phyloP scores from a whole-genome alignment of 2,797 vertebrate species.

The Otolemur crassicaudatus region DNA sequence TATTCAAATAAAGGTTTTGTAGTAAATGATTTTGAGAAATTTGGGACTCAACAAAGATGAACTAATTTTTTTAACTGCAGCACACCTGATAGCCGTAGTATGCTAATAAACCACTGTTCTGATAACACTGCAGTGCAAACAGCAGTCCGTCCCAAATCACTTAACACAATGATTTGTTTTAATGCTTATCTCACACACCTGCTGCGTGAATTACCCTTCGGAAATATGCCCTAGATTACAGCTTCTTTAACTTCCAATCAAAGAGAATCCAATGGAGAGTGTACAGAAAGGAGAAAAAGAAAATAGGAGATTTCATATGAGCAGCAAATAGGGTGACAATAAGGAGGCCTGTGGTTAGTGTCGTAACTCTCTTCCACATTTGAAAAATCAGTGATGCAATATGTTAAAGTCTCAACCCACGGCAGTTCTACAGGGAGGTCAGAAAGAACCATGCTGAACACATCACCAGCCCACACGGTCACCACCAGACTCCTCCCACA shows the following conservation, averaged over 20 bases:
- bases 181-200: neutral
- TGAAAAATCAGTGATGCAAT: neutral
- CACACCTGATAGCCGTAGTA: neutral
- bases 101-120: too few species aligned
- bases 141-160: neutral
- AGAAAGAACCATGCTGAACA: neutral
- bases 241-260: neutral
- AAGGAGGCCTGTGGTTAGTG: neutral
- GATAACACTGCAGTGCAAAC: neutral
- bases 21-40: neutral
- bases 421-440: neutral
- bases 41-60: neutral
- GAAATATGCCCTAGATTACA: neutral
- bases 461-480: neutral
- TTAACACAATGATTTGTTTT: neutral
- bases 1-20: neutral
- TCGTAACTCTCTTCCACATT: neutral
- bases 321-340: neutral
- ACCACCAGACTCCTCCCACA: neutral
- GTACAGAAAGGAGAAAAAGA: neutral
- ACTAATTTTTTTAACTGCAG: neutral
- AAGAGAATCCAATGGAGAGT: neutral
- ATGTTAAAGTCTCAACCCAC: neutral
- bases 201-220: conserved; percentile 2
- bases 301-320: neutral